phyloP scores from a whole-genome alignment of 2,113 vertebrate species.

The Actinemys pallida region DNA sequence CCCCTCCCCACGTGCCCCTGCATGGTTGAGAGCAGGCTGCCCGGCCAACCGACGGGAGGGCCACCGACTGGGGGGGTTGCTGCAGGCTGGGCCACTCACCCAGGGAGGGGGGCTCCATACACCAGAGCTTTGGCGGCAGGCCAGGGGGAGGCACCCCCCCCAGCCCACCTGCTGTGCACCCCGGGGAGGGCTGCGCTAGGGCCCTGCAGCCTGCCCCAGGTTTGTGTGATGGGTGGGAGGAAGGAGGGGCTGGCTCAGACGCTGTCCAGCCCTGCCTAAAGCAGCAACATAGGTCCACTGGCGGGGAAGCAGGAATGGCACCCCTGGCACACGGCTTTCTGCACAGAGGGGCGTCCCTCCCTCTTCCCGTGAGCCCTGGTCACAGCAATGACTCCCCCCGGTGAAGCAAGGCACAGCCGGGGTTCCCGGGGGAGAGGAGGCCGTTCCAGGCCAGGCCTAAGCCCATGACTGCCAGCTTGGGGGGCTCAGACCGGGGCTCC shows the following conservation, averaged over 20 bases:
- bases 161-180: neutral
- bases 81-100: neutral
- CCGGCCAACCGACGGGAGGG: neutral
- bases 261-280: neutral
- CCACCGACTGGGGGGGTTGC: accelerated
- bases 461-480: neutral
- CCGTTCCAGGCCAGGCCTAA: neutral
- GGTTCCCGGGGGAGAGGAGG: neutral
- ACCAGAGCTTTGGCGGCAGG: neutral
- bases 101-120: slow-evolving; percentile 20
- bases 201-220: neutral
- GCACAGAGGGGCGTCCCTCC: neutral
- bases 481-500: neutral
- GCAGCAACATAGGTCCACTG: neutral
- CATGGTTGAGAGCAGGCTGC: neutral
- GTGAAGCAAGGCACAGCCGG: neutral
- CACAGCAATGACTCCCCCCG: too few relatives aligned
- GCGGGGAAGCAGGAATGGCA: neutral
- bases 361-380: neutral
- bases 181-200: neutral
- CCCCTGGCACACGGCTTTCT: neutral
- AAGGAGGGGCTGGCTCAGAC: neutral
- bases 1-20: neutral
- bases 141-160: neutral
- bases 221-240: neutral